Evolutionary conservation across 1,140 invertebrate genomes (phyloP).

Genomic region (Venturia canescens): DNA sequence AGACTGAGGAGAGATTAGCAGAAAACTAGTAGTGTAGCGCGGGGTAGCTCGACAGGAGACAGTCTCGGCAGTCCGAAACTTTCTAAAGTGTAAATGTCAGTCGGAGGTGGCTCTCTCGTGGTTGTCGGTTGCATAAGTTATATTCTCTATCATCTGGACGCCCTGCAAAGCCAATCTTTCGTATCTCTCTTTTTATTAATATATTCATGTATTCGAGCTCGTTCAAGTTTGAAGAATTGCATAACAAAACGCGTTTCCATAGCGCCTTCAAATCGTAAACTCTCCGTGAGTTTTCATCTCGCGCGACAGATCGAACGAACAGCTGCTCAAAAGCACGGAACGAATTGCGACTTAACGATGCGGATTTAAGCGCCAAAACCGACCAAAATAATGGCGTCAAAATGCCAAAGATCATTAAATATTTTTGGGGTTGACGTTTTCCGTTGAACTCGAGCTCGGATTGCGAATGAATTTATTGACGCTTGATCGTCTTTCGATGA

Average conservation of each 20-base stretch:
- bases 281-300: no score
- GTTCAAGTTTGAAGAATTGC: constrained; percentile 38
- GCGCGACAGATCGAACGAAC: no score
- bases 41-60: constrained; percentile 47
- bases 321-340: no score
- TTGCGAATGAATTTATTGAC: constrained; percentile 34
- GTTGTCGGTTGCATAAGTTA: constrained; percentile 64
- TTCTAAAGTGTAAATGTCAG: constrained; percentile 76
- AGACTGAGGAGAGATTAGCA: constrained; percentile 16
- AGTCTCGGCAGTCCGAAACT: constrained; percentile 59
- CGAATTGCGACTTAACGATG: no score
- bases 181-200: constrained; percentile 36
- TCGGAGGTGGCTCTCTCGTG: constrained; percentile 59
- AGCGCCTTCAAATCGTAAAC: no score
- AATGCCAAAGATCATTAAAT: no score
- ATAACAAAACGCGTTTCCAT: no score
- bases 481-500: no score
- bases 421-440: no score
- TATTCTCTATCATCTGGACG: constrained; percentile 47
- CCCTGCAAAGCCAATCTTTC: constrained; percentile 1
- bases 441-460: no score
- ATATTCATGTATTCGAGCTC: constrained; percentile 6
- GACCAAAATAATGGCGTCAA: no score
- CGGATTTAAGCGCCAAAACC: no score
- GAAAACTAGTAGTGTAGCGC: not conserved